Base-by-base conservation (phyloP, 2,888 invertebrate species). In the Lasioglossum leucozonium region DNA sequence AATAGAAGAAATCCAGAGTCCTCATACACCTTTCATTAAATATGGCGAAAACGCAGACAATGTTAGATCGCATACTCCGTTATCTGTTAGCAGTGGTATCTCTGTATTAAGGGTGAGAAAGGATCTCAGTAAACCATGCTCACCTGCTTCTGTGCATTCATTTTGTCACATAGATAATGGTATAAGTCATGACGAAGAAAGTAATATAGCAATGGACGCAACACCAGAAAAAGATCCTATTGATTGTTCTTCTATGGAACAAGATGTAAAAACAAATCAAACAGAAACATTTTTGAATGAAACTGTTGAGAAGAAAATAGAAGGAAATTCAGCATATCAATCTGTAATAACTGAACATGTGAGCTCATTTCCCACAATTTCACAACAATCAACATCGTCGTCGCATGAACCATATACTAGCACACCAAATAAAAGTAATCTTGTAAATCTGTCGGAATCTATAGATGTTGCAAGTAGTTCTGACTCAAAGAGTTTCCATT, bases 91-190 rank as follows among this genome's bases (percentile, higher is more conserved):
- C 13, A 93, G 93, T 73, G 92, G 93, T 42, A 93, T 93, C 40
- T 94, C 94, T 69, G 91, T 91, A 34, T 81, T 94, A 26, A 93
- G 92, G 80, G 92, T 93, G 4, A 87, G 92, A 34, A 92, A 91
- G 1, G 94, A 95, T 83, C 92, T 95, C 37, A 95, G 95, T 89
- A 96, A 96, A 91, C 95, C 95, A 5, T 94, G 95, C 73, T 94
- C 94, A 2, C 93, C 93, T 4, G 85, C 88, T 11, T 94, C 94
- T 2, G 83, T 91, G 0, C 92, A 91, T 47, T 93, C 93, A 11
- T 93, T 93, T 81, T 90, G 91, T 78, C 92, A 92, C n/a, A 87
- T 93, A 82, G 93, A 94, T 75, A 87, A 90, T 34, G 93, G 93
- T 75, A 73, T 88, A 62, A 89, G 89, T 47, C 91, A 91, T n/a